Conservation (phyloP, 1,140 invertebrate species). For the Antheraea mylitta region DNA sequence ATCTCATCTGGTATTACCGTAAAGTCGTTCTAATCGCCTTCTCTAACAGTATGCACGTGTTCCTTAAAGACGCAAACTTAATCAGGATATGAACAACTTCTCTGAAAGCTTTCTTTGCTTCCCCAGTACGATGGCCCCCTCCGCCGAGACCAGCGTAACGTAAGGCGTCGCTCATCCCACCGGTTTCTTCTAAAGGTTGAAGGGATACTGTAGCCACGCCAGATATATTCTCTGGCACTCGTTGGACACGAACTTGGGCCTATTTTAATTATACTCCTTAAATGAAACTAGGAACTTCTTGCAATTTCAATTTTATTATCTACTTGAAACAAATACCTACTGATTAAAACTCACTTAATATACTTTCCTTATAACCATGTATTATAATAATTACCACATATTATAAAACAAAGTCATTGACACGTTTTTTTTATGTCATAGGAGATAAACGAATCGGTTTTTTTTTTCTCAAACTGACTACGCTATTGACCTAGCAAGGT, state of each 20-base stretch:
- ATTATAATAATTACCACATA: no score
- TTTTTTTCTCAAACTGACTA: no score
- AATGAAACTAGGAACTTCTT: neutral
- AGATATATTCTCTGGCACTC: conserved; percentile 64
- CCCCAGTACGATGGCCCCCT: conserved; percentile 61
- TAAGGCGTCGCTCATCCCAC: conserved; percentile 39
- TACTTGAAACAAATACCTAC: neutral
- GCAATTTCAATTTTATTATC: neutral
- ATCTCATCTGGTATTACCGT: conserved; percentile 38
- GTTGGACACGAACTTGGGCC: conserved; percentile 64
- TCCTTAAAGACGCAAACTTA: conserved; percentile 66
- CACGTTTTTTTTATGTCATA: no score
- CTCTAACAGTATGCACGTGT: conserved; percentile 56
- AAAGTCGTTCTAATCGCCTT: conserved; percentile 57
- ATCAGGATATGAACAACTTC: conserved; percentile 56
- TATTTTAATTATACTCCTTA: conserved; percentile 16
- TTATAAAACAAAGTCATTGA: no score
- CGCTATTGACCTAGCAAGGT: no score
- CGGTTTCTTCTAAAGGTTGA: conserved; percentile 49
- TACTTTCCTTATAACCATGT: no score
- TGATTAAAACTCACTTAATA: no score
- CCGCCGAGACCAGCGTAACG: conserved; percentile 61
- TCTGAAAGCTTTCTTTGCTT: conserved; percentile 66
- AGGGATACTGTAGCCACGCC: conserved; percentile 58
- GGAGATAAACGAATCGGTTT: no score